These are phyloP conservation scores for Arrhopalites spinosus DNA, from an alignment of 2,888 invertebrate species.

Conservation along the genomic window DNA sequence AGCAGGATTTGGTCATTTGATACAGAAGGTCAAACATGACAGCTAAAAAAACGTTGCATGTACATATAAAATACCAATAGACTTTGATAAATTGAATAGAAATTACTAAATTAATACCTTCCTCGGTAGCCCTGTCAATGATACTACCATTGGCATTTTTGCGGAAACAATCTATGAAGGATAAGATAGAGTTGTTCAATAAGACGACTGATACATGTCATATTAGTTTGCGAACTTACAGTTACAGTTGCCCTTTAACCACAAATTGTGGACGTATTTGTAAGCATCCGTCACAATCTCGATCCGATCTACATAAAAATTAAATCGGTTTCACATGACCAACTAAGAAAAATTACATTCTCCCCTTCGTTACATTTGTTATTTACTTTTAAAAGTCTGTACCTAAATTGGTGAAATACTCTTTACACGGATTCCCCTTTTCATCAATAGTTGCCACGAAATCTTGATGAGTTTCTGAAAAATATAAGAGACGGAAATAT, in stretches of 20 bases:
- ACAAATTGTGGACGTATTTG: conserved; percentile 64
- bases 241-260: conserved; percentile 69
- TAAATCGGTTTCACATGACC: conserved; percentile 40
- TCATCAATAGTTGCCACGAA: conserved; percentile 48
- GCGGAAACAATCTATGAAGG: conserved; percentile 66
- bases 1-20: conserved; percentile 52
- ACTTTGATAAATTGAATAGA: too few species aligned
- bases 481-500: too few species aligned
- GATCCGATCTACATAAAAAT: conserved; percentile 63
- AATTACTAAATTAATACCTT: conserved; percentile 51
- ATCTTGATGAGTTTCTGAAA: too few species aligned
- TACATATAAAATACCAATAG: too few species aligned
- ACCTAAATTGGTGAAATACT: too few species aligned
- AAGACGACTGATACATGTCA: too few species aligned
- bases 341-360: background rate
- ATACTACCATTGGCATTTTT: conserved; percentile 61
- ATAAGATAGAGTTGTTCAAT: too few species aligned
- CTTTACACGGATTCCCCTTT: conserved; percentile 23
- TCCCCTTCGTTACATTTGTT: too few species aligned
- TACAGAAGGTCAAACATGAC: conserved; percentile 59
- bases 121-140: conserved; percentile 61
- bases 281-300: conserved; percentile 67
- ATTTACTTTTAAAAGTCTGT: too few species aligned
- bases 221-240: conserved; percentile 61
- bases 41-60: conserved; percentile 56